phyloP scores from a whole-genome alignment of 30 jellyfish, hydroid and myxozoan genomes.

The Sanderia malayensis region DNA sequence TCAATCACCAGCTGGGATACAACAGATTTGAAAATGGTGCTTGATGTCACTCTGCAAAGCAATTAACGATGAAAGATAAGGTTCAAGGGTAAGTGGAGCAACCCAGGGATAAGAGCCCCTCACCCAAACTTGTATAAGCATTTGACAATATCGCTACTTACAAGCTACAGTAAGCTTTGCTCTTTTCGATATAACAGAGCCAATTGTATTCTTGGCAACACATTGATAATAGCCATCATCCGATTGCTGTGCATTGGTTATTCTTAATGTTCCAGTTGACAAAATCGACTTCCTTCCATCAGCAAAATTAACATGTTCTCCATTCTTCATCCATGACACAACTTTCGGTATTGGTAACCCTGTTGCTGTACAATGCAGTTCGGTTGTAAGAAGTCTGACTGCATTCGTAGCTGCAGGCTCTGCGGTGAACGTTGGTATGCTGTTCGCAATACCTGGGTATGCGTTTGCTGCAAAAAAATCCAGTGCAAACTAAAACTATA shows the following conservation, averaged over 20 bases:
- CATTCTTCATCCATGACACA: constrained; percentile 60
- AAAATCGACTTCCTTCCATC: constrained; percentile 36
- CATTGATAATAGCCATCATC: constrained; percentile 85
- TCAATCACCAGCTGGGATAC: no score
- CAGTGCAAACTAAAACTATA: no score
- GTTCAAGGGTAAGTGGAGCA: no score
- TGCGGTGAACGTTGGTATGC: constrained; percentile 51
- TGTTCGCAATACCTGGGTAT: constrained; percentile 14
- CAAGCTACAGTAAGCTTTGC: constrained; percentile 76
- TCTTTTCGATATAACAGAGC: constrained; percentile 68
- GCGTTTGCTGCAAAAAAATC: background rate
- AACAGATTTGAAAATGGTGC: no score
- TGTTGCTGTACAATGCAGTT: constrained; percentile 62
- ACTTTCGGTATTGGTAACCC: constrained; percentile 76
- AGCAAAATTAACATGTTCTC: constrained; percentile 35
- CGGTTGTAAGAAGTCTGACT: constrained; percentile 6
- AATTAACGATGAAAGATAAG: no score
- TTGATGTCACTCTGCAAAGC: no score
- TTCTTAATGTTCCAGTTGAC: constrained; percentile 59
- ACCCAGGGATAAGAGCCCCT: no score
- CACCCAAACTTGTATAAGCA: background rate
- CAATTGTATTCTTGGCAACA: constrained; percentile 75
- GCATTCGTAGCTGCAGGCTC: constrained; percentile 68
- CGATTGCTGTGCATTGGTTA: constrained; percentile 33
- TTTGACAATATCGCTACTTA: constrained; percentile 11